A percentile compares a stretch with the other conserved stretches of the same genome.
These are phyloP conservation scores for Carlito syrichta DNA, from an alignment of 2,113 vertebrate species.

Conservation along the genomic window DNA sequence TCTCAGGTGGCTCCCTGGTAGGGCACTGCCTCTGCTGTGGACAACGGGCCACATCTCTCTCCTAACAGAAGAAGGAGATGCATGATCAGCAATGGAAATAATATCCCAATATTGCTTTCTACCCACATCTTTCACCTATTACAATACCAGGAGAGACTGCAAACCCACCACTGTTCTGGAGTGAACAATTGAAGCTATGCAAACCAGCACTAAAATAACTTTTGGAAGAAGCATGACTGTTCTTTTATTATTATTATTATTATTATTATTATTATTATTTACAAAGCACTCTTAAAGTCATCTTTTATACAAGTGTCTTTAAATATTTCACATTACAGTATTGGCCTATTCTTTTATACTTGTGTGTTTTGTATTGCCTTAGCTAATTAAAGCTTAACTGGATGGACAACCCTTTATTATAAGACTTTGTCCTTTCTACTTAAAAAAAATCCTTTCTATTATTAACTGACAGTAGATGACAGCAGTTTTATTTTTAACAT, in stretches of 20 bases:
- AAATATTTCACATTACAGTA: neutral
- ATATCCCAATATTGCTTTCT: neutral
- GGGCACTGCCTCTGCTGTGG: neutral
- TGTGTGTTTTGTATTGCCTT: neutral
- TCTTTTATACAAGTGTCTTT: neutral
- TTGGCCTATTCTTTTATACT: neutral
- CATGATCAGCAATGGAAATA: neutral
- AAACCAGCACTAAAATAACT: neutral
- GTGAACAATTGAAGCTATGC: neutral
- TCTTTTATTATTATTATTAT: neutral
- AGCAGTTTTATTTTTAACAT: neutral
- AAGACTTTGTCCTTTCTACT: neutral
- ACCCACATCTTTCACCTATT: neutral
- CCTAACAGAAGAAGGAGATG: neutral
- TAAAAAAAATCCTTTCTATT: neutral
- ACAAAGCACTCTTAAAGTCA: neutral
- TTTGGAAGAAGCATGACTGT: rapidly evolving
- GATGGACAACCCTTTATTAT: neutral
- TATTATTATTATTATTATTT: neutral
- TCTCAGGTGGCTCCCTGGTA: neutral
- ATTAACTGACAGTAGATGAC: neutral
- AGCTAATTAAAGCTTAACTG: neutral
- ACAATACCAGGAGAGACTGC: neutral
- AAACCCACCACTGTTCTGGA: neutral
- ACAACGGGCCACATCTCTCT: neutral